Conservation (phyloP, 2,797 vertebrate genomes). For the Gobio occitaniae region DNA sequence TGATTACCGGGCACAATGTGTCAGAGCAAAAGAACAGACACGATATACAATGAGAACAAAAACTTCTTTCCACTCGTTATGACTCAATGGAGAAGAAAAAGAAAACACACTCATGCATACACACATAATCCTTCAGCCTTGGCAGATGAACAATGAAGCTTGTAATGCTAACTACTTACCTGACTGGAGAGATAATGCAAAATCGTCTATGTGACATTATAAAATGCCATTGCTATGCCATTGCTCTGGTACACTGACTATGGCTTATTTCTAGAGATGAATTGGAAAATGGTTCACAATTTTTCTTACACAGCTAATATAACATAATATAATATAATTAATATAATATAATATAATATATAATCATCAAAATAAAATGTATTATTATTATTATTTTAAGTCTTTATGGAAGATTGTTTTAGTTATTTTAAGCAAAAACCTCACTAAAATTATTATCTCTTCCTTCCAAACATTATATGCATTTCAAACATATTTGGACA, state of each 20-base stretch:
- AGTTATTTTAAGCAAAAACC: neutral
- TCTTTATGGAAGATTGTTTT: neutral
- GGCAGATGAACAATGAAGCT: slow-evolving; percentile 19
- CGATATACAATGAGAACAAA: neutral
- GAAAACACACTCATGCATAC: slow-evolving; percentile 17
- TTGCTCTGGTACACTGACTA: slow-evolving; percentile 20
- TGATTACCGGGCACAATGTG: neutral
- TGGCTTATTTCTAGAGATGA: slow-evolving; percentile 10
- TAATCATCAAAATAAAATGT: neutral
- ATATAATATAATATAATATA: too few species aligned
- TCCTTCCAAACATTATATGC: neutral
- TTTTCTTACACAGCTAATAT: slow-evolving; percentile 5
- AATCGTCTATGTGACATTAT: neutral
- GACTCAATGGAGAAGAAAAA: slow-evolving; percentile 12
- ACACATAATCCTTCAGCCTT: neutral
- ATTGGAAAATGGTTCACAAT: slow-evolving; percentile 4
- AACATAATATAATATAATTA: neutral
- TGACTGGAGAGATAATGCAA: slow-evolving; percentile 23
- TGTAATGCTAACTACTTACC: slow-evolving; percentile 8
- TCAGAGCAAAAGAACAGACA: neutral
- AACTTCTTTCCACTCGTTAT: neutral
- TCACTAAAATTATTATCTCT: neutral
- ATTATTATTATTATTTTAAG: neutral
- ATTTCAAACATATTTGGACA: neutral
- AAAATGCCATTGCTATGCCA: slow-evolving; percentile 5